A percentile compares a stretch with the other conserved stretches of the same genome.
Evolutionary conservation across 2,888 invertebrate species (phyloP).

Genomic region (Nemotelus pantherinus): DNA sequence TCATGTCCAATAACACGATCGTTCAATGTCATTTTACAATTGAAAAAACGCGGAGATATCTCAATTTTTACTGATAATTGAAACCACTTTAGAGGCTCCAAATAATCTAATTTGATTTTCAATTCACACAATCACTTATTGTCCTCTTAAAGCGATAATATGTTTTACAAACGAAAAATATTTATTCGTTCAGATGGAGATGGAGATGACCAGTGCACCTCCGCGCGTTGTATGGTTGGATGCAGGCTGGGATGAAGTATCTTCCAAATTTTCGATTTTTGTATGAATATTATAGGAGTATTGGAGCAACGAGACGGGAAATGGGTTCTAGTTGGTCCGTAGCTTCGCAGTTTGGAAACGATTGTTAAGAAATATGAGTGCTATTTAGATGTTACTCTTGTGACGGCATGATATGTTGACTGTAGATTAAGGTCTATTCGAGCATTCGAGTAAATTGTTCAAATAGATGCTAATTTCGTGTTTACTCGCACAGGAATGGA

Average conservation of each 20-base stretch:
- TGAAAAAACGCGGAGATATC: constrained; percentile 6
- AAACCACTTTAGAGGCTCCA: constrained; percentile 38
- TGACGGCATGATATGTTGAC: constrained; percentile 5
- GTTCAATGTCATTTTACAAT: constrained; percentile 22
- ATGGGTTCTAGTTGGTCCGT: neutral
- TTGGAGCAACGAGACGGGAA: neutral
- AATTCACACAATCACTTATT: constrained; percentile 46
- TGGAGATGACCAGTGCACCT: no score
- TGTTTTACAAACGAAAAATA: constrained; percentile 45
- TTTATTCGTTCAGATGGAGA: constrained; percentile 30
- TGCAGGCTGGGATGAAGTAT: constrained; percentile 23
- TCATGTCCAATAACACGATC: constrained; percentile 29
- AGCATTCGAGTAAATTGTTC: constrained; percentile 21
- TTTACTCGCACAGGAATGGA: constrained; percentile 22
- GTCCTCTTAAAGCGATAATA: constrained; percentile 50
- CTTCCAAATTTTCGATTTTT: constrained; percentile 18
- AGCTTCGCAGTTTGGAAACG: neutral
- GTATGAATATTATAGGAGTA: neutral
- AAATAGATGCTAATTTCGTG: constrained; percentile 34
- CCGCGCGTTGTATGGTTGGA: no score
- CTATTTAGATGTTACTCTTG: constrained; percentile 34
- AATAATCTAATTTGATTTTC: constrained; percentile 42
- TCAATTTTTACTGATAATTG: constrained; percentile 18
- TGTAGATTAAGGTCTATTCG: neutral
- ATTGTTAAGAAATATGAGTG: constrained; percentile 7